Base-by-base conservation (phyloP, 2,888 invertebrate species). In the Protodeltote pygarga region DNA sequence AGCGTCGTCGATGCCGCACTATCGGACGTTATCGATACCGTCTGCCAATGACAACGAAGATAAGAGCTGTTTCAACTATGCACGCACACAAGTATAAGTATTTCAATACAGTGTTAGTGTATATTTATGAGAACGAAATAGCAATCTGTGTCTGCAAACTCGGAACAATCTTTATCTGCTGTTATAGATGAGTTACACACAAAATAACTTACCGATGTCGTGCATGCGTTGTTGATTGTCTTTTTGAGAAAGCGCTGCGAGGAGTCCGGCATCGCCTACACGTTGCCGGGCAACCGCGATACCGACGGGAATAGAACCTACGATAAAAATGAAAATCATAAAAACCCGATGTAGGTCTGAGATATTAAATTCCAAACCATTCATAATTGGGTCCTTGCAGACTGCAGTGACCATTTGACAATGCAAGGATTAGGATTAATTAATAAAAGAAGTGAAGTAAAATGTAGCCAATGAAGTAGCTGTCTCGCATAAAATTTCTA, bases 221-320 rank as follows among this genome's bases (percentile, higher is more conserved):
- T 93, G 92, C 70, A 93, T 79, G 52, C 93, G 87, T 55, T 93
- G 90, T 55, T 93, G 87, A 68, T 88, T 93, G 76, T 93, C 93
- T 73, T 93, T 91, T 63, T 93, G 93, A 14, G 93, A 89, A 44
- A 93, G 89, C 25, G 93, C 93, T 27, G 93, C 93, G 37, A 92
- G 93, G 16, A 93, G 88, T 50, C 93, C 92, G 23, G 94, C 93
- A 70, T 94, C 94, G 72, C 94, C 95, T 55, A 94, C 93, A 73
- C 97, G 93, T 81, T 97, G 97, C 62, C 97, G 93, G 33, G 96
- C 96, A 58, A 97, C 96, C 19, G 97, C 96, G 68, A 97, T 97
- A 48, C 97, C 97, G 65, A 97, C 95, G 65, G 97, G 97, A 82
- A 97, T 96, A 32, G 93, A 93, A 75, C 71, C 71, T 71, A 47